Percentiles rank a stretch among this genome's conserved stretches.
Evolutionary conservation across 2,888 invertebrate species (phyloP).

Genomic region (Lithophane leautieri): DNA sequence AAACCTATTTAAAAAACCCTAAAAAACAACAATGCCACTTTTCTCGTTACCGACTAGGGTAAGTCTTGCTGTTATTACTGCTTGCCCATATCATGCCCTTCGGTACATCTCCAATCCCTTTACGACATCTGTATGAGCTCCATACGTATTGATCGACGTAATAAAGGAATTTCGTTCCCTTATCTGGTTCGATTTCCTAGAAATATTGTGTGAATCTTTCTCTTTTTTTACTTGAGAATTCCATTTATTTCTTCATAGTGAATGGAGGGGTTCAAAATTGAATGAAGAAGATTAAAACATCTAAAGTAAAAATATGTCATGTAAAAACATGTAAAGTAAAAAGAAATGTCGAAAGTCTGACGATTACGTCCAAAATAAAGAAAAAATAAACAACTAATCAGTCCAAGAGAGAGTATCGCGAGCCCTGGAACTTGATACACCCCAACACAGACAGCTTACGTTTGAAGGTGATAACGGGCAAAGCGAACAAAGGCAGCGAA

Average conservation of each 20-base stretch:
- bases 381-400: background rate
- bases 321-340: background rate
- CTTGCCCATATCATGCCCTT: background rate
- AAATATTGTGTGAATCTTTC: background rate
- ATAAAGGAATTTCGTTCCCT: background rate
- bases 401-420: no score
- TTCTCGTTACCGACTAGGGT: conserved; percentile 4
- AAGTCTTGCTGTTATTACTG: background rate
- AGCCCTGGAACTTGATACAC: no score
- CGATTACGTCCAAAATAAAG: background rate
- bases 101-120: background rate
- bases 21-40: no score
- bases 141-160: conserved; percentile 4
- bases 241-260: background rate
- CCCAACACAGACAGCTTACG: no score
- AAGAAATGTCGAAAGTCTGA: background rate
- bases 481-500: no score
- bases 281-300: background rate
- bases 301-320: background rate
- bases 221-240: conserved; percentile 1
- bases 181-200: background rate
- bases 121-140: background rate
- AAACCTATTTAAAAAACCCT: background rate
- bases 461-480: no score
- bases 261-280: background rate